Base-by-base conservation (phyloP, 1,140 invertebrate species). In the Caenorhabditis tropicalis region DNA sequence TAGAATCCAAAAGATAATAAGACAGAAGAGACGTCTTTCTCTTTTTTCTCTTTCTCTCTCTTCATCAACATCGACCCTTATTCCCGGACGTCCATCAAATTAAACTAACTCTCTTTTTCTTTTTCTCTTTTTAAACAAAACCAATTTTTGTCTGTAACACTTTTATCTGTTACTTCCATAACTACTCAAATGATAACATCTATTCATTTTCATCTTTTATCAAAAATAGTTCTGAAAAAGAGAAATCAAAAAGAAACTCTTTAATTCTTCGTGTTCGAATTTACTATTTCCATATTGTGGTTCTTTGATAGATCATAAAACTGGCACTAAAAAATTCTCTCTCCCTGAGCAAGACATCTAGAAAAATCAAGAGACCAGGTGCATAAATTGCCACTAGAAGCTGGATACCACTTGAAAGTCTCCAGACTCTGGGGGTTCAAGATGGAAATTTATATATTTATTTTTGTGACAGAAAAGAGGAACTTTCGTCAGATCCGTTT, bases 401-500 rank as follows among this genome's bases (percentile, higher is more conserved):
- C 36, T 74, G 6, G 12, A 1, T 24, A 43, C 65, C 65, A 74
- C 65, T 43, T 74, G 65, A 74, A 74, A 74, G n/a, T 39, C 65
- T 43, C 65, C 43, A 74, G 65, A 74, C 58, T 5, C 9, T 21
- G 51, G 51, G 65, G 65, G 19, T 33, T n/a, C 65, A 31, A 21
- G 31, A 21, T n/a, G 9, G 15, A 36, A 43, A 74, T 74, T 39
- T 43, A 74, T 74, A 74, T 74, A 43, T 74, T 74, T 74, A 74
- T 74, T 21, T 74, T 74, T 74, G 43, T 43, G 6, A 46, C 21
- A 5, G 16, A 33, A 60, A 60, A 60, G 10, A 65, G 27, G 36
- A 74, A 74, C 36, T 43, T 43, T 74, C 65, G 65, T 74, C 65
- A 74, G 65, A 46, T 74, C 36, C 65, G 65, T 27, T 74, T 74